Conservation (phyloP, 2,113 vertebrate species). For the Illadopsis cleaveri region DNA sequence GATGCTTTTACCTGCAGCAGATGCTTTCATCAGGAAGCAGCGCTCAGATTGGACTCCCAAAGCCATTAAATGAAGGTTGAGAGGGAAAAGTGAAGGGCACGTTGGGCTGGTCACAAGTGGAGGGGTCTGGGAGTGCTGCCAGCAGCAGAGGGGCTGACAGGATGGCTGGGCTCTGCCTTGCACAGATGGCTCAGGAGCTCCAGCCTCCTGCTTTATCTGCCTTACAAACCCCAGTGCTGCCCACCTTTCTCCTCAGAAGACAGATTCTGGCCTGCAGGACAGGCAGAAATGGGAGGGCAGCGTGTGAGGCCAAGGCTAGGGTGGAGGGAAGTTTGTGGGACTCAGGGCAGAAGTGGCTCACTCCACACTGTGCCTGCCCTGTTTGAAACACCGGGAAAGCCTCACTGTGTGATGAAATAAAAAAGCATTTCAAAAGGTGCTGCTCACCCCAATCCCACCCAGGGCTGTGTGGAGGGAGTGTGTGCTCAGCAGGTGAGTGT, state of each 20-base stretch:
- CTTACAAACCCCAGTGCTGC: background rate
- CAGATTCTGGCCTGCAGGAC: background rate
- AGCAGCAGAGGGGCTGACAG: constrained; percentile 4
- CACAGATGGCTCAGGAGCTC: background rate
- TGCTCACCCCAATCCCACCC: background rate
- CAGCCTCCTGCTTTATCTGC: background rate
- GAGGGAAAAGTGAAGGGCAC: background rate
- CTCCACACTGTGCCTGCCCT: background rate
- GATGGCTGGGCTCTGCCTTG: background rate
- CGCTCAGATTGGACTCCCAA: background rate
- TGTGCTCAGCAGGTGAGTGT: background rate
- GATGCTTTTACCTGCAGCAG: background rate
- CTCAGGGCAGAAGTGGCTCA: background rate
- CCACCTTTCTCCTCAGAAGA: background rate
- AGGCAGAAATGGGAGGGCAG: background rate
- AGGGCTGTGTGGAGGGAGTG: background rate
- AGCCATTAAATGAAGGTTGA: background rate
- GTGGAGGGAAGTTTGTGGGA: background rate
- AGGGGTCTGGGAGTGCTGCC: constrained; percentile 34
- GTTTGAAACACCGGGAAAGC: background rate
- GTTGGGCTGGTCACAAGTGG: background rate
- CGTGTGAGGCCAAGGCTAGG: too few species aligned
- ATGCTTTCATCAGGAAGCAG: constrained; percentile 14
- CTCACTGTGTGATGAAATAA: background rate
- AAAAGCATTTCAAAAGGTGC: background rate